Evolutionary conservation across 2,888 invertebrate genomes (phyloP).

Genomic region (Phrixothrix hirtus): DNA sequence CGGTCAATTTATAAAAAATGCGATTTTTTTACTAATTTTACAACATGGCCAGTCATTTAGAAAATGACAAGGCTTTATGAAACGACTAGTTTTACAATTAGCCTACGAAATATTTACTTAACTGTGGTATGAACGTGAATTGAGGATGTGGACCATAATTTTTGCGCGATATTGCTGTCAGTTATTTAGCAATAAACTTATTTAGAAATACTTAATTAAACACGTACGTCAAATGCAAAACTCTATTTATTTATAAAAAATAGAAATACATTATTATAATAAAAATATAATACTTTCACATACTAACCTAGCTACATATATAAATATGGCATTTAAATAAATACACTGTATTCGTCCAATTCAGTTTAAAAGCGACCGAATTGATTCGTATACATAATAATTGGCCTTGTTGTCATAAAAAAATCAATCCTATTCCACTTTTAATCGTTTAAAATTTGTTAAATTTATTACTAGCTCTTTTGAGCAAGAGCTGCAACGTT

Average conservation of each 20-base stretch:
- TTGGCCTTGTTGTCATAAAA: no score
- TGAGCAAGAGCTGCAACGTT: no score
- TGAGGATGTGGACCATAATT: not conserved
- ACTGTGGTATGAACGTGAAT: not conserved
- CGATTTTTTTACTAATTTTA: no score
- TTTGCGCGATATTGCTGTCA: not conserved
- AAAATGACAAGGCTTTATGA: no score
- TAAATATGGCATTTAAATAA: conserved; percentile 36
- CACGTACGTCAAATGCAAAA: conserved; percentile 1
- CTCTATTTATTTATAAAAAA: conserved; percentile 30
- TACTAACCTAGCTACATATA: conserved; percentile 25
- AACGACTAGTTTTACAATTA: no score
- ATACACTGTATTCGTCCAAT: conserved; percentile 10
- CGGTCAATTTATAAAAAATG: no score
- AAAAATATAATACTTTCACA: conserved; percentile 25
- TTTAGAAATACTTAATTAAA: not conserved
- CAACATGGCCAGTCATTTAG: no score
- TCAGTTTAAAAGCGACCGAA: no score
- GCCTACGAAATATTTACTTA: not conserved
- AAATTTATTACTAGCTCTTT: no score
- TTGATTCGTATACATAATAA: no score
- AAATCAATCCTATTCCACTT: no score
- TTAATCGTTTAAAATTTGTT: no score
- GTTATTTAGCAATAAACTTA: not conserved
- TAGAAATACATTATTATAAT: conserved; percentile 23